Conservation (phyloP, 2,888 invertebrate species). For the Melinaea menophilus region DNA sequence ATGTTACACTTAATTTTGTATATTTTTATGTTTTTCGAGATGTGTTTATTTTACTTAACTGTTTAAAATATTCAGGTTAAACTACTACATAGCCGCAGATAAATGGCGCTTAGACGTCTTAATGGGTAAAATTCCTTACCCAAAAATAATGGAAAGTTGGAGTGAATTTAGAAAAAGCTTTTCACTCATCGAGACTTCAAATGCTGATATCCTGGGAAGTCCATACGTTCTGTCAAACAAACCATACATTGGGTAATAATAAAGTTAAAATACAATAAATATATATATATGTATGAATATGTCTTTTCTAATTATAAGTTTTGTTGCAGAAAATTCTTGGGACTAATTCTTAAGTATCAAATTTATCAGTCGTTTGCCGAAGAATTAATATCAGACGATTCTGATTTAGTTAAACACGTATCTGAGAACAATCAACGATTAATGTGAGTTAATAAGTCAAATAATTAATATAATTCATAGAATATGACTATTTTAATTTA, state of each 20-base stretch:
- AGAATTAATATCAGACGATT: constrained; percentile 65
- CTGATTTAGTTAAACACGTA: constrained; percentile 63
- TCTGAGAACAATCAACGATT: constrained; percentile 60
- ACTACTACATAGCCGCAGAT: constrained; percentile 77
- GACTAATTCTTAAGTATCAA: constrained; percentile 77
- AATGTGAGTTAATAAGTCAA: constrained; percentile 50
- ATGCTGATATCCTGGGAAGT: constrained; percentile 73
- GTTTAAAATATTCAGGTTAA: constrained; percentile 52
- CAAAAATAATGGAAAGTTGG: constrained; percentile 68
- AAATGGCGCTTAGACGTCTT: constrained; percentile 74
- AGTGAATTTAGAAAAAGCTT: constrained; percentile 69
- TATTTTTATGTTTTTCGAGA: constrained; percentile 28
- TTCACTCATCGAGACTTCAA: constrained; percentile 62
- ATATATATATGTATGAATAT: background rate
- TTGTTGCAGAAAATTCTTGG: constrained; percentile 76
- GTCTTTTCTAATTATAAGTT: constrained; percentile 7
- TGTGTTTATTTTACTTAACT: background rate
- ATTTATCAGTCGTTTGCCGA: constrained; percentile 72
- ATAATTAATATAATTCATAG: background rate
- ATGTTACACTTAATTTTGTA: constrained; percentile 3
- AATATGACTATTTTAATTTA: constrained; percentile 4
- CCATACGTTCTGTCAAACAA: constrained; percentile 71
- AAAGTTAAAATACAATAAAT: background rate
- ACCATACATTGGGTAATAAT: constrained; percentile 73
- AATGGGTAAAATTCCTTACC: constrained; percentile 54